Evolutionary conservation across 92 coral and sea anemone species (phyloP), one percentile per base, ranked within the genome.

Genomic region (Porites lobata): DNA sequence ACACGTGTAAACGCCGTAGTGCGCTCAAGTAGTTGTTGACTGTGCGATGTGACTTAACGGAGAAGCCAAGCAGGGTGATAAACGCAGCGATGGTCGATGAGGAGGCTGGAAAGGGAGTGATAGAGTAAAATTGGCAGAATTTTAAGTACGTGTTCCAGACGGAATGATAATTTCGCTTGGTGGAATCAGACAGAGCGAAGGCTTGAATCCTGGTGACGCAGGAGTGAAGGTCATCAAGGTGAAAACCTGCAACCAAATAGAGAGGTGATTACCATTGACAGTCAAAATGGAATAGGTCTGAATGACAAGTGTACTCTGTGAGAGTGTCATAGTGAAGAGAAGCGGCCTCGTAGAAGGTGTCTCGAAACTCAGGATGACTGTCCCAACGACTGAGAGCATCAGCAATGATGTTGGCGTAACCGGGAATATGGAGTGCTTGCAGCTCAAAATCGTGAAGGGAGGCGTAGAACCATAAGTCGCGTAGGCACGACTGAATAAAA

Each of bases 381-480:
- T 26, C 29, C 29, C 29, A 26, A 26, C 29, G 29, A 26, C 29
- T 26, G 29, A 26, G 29, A 26, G 29, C 29, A 26, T 26, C 29
- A 26, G 29, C 29, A 26, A 26, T 26, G 29, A 26, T 26, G 29
- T 26, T 26, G 29, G 29, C 29, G 29, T 26, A 26, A 26, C 29
- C 29, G 29, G n/a, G n/a, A 26, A 26, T 26, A 26, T 26, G 29
- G 29, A 26, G 29, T 26, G 29, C 29, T 26, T 26, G 29, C 29
- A 26, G 29, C 29, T 26, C 29, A 26, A 26, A 26, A 67, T 86
- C 64, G 71, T 20, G 47, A 54, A 64, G 81, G 24, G 82, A 81
- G 21, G 86, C 72, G 26, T 66, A 89, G 24, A 89, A 77, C 92
- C 89, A 83, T 26, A 89, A 56, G 18, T 89, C 88, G 13, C 92